Evolutionary conservation across 2,113 vertebrate species (phyloP), one percentile per base, ranked within the genome.

Genomic region (Phoxinus phoxinus): DNA sequence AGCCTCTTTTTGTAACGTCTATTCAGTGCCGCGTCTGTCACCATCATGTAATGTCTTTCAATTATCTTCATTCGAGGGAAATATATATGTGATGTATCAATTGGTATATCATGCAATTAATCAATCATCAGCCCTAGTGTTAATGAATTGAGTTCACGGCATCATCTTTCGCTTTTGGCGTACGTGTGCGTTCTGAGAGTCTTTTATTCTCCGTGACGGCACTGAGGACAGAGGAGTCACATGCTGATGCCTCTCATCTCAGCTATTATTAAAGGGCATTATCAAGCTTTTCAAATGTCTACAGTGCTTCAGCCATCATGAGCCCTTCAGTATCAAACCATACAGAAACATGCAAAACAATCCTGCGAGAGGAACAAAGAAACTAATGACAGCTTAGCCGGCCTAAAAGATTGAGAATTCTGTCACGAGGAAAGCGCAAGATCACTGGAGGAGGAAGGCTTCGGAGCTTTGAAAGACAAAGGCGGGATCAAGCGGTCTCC

Each of bases 381-480:
- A 91, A 84, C 85, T 91, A 90, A 92, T 81, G 89, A 91, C 90
- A 92, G 91, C 91, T 92, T 92, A 91, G 87, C 86, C 37, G 69
- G 89, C 80, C 90, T 89, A 91, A 92, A 90, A 90, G 90, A 91
- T 92, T 89, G 90, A 89, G 88, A 88, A 90, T 86, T 84, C 88
- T 90, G 91, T 92, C 91, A 92, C 84, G 84, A 82, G 87, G 84
- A 92, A 89, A 88, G 86, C 81, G 72, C 86, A 58, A 88, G 88
- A 92, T 92, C 90, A 92, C 89, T 91, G 81, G 73, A 89, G 81
- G 77, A 92, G 89, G 89, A 90, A 91, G 88, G 83, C 91, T 88
- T 86, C 72, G 75, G 84, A 89, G 91, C 89, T 91, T 89, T 89
- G 85, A 87, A 90, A 92, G 90, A 92, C 91, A 91, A 91, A 92